Evolutionary conservation across 2,797 vertebrate genomes (phyloP).

Genomic region (Pangasius mekongensis): DNA sequence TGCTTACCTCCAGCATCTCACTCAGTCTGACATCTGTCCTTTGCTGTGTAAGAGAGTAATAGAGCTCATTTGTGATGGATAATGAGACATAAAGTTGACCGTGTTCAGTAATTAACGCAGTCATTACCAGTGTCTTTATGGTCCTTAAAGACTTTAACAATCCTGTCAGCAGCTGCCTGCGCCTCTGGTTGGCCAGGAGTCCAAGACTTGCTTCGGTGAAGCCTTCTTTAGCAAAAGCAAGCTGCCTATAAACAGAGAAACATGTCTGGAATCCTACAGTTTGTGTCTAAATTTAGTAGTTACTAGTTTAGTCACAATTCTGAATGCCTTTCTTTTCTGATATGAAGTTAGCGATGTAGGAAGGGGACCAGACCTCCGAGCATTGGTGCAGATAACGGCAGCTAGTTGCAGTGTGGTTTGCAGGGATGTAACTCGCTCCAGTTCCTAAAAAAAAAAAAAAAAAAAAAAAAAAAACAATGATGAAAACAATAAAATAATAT

Average conservation of each 20-base stretch:
- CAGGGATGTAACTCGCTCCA: constrained; percentile 93
- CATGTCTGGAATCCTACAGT: background rate
- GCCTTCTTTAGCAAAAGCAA: constrained; percentile 90
- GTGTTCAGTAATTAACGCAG: constrained; percentile 29
- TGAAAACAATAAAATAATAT: background rate
- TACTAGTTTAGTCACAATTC: background rate
- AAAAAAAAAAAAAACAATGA: background rate
- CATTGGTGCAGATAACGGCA: constrained; percentile 95
- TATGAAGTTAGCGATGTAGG: background rate
- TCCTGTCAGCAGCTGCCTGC: constrained; percentile 90
- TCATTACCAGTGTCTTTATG: constrained; percentile 94
- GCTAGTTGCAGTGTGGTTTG: constrained; percentile 92
- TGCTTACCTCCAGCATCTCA: constrained; percentile 96
- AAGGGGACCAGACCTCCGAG: constrained; percentile 82
- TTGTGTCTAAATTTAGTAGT: background rate
- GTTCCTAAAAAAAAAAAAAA: constrained; percentile 77
- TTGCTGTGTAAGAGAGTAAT: constrained; percentile 80
- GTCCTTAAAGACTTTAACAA: constrained; percentile 95
- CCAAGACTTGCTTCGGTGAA: constrained; percentile 96
- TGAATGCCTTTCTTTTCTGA: background rate
- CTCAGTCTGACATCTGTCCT: constrained; percentile 96
- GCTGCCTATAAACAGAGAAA: constrained; percentile 78
- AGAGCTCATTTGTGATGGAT: constrained; percentile 31
- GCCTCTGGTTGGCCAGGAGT: constrained; percentile 93
- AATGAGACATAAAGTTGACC: background rate